Evolutionary conservation across 1,140 invertebrate species (phyloP).

Genomic region (Metopolophium dirhodum): DNA sequence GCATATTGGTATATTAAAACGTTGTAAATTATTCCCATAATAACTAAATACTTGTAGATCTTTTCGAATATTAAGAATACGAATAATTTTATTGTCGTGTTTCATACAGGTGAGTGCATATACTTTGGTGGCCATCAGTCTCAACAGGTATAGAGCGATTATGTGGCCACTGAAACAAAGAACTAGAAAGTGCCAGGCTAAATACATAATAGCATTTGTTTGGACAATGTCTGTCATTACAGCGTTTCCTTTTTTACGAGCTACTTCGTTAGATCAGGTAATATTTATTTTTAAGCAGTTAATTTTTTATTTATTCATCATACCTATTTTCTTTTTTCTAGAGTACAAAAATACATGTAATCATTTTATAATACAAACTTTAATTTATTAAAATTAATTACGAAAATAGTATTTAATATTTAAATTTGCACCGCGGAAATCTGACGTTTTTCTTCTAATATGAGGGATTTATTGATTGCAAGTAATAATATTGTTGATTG

Average conservation of each 20-base stretch:
- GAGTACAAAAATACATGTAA: neutral
- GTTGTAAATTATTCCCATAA: neutral
- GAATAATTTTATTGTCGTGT: neutral
- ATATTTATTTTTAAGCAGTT: neutral
- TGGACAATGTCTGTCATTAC: conserved; percentile 82
- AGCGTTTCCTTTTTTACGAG: conserved; percentile 79
- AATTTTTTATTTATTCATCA: neutral
- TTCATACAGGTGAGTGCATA: conserved; percentile 73
- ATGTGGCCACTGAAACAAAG: conserved; percentile 84
- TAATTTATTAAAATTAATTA: neutral
- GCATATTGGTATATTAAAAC: neutral
- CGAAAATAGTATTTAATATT: neutral
- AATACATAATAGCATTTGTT: conserved; percentile 75
- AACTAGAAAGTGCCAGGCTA: conserved; percentile 76
- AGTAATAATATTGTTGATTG: too few relatives aligned
- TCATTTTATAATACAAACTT: neutral
- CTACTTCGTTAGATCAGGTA: conserved; percentile 68
- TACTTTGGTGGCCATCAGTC: conserved; percentile 83
- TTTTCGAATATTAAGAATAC: neutral
- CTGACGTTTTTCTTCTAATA: neutral
- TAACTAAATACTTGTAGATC: neutral
- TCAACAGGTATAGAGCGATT: conserved; percentile 86
- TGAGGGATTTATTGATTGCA: neutral
- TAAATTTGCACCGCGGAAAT: neutral
- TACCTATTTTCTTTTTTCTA: neutral